Evolutionary conservation across 2,797 vertebrate species (phyloP), one percentile per base, ranked within the genome.

Genomic region (Muscicapa comitata): DNA sequence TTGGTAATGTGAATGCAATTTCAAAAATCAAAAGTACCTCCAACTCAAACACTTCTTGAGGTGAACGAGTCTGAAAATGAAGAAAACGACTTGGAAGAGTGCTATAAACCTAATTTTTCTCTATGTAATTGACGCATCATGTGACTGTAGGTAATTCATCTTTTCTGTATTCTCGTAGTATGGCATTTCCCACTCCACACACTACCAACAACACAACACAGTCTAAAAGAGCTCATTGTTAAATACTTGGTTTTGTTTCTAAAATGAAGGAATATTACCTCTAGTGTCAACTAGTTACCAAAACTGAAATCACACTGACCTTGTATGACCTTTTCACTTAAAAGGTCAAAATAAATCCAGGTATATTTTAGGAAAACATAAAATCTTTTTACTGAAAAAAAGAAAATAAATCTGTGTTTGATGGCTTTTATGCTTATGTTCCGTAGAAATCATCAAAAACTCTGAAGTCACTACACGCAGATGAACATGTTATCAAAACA

Each of bases 51-150:
- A 31, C 17, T 79, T 81, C 58, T 70, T 35, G 68, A 73, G 17
- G 9, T 65, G 29, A 80, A 16, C 1, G 9, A 29, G 12, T 4
- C 8, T 59, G 13, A 40, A 82, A 83, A 23, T 20, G 13, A 80
- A 50, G 12, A 2, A 80, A 37, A 88, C 45, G 5, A 17, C 26
- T 54, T 50, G 11, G 6, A 21, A 61, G 18, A 63, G 11, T 29
- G 10, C 2, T 74, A 24, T 11, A 68, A 11, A 45, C 1, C 3
- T 51, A 31, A 2, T 20, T 43, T n/a, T 37, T 31, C 0, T 23
- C 6, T 38, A 8, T 38, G 19, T 5, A 17, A 31, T 18, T 70
- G 29, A 25, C 10, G 21, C 25, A n/a, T 24, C 10, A 7, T 12
- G 14, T 25, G 16, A 55, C 9, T n/a, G 6, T 50, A 35, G 2